Percentiles rank a stretch among this genome's conserved stretches.
Evolutionary conservation across 2,888 invertebrate genomes (phyloP).

Genomic region (Tuta absoluta): DNA sequence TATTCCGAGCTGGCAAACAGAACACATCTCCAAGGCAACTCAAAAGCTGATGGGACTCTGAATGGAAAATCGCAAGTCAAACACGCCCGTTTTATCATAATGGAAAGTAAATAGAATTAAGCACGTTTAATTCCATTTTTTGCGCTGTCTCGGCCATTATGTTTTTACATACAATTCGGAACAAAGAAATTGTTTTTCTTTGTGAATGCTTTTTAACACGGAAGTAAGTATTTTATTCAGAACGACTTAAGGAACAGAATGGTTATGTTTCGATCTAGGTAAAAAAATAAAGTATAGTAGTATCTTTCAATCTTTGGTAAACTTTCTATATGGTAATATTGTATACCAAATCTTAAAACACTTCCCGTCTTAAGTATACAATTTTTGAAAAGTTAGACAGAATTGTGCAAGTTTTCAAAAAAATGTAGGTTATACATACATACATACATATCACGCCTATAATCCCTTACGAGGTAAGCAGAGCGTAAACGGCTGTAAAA

Average conservation of each 20-base stretch:
- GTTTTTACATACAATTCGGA: neutral
- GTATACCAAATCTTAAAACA: too few species aligned
- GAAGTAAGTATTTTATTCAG: neutral
- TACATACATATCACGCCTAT: too few species aligned
- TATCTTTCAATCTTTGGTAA: too few species aligned
- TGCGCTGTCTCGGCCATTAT: neutral
- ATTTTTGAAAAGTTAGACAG: too few species aligned
- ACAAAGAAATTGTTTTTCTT: neutral
- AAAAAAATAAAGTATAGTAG: too few species aligned
- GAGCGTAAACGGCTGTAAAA: too few species aligned
- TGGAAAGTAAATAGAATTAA: conserved; percentile 41
- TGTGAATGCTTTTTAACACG: neutral
- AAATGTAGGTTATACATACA: too few species aligned
- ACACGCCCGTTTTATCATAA: conserved; percentile 46
- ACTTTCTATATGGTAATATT: too few species aligned
- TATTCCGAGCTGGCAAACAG: conserved; percentile 44
- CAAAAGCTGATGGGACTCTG: conserved; percentile 48
- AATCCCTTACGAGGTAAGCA: too few species aligned
- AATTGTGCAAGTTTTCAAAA: too few species aligned
- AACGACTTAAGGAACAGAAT: neutral
- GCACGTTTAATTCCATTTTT: conserved; percentile 14
- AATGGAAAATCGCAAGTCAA: conserved; percentile 54
- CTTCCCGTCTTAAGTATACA: too few species aligned
- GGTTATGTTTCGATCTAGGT: neutral
- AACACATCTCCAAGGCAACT: conserved; percentile 37